A percentile compares a stretch with the other conserved stretches of the same genome.
These are phyloP conservation scores for Drosophila infuscata DNA, from an alignment of 2,888 invertebrate species.

Conservation along the genomic window DNA sequence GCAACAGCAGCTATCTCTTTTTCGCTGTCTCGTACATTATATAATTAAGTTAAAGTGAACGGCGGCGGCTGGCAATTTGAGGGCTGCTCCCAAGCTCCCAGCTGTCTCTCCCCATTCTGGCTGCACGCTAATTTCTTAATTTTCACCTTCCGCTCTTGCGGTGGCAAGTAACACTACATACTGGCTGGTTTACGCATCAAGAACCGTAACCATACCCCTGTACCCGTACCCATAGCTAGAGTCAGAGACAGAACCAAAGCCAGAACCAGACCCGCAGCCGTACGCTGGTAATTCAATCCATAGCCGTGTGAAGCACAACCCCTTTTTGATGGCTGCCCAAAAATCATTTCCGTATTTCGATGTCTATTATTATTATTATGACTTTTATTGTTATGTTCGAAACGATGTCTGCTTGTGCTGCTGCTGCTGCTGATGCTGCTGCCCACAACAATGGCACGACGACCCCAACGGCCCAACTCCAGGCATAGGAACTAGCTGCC, in stretches of 20 bases:
- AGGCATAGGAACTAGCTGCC: slow-evolving; percentile 47
- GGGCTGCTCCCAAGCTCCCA: slow-evolving; percentile 26
- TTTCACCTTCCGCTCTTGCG: slow-evolving; percentile 81
- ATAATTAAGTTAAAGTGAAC: slow-evolving; percentile 80
- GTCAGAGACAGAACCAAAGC: slow-evolving; percentile 3
- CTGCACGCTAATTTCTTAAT: slow-evolving; percentile 81
- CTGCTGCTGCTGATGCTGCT: slow-evolving; percentile 27
- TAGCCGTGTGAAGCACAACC: slow-evolving; percentile 68
- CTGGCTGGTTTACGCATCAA: slow-evolving; percentile 4
- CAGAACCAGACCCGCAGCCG: slow-evolving; percentile 13
- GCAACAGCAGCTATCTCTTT: slow-evolving; percentile 3
- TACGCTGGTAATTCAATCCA: slow-evolving; percentile 12
- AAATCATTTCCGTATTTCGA: slow-evolving; percentile 75
- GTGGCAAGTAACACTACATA: slow-evolving; percentile 34
- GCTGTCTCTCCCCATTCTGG: slow-evolving; percentile 47
- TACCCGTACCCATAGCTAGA: neutral
- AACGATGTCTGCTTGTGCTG: slow-evolving; percentile 24
- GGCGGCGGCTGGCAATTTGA: slow-evolving; percentile 57
- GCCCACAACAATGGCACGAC: slow-evolving; percentile 50
- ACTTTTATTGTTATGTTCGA: slow-evolving; percentile 78
- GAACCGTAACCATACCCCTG: neutral
- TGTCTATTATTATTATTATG: slow-evolving; percentile 79
- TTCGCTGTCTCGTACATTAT: slow-evolving; percentile 63
- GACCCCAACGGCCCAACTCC: slow-evolving; percentile 53
- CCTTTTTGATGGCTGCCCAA: slow-evolving; percentile 40